These are phyloP conservation scores for Drosophila testacea DNA, from an alignment of 2,888 invertebrate species.

Conservation along the genomic window DNA sequence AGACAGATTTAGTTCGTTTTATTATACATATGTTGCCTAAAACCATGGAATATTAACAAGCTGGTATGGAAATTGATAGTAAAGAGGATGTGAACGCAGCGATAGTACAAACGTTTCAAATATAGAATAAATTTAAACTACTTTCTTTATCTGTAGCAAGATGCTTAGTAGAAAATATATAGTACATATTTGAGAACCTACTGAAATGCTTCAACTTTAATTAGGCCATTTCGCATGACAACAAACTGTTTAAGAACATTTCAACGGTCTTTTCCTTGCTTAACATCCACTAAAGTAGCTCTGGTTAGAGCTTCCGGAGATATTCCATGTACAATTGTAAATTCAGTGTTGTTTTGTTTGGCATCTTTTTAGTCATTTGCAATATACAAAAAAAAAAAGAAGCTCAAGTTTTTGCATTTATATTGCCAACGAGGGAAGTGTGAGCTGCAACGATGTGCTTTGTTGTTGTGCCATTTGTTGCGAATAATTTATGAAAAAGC, in stretches of 20 bases:
- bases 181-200: not conserved
- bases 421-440: constrained; percentile 17
- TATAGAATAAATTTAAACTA: too few species aligned
- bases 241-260: constrained; percentile 11
- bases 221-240: not conserved
- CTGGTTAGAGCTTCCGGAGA: constrained; percentile 17
- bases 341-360: constrained; percentile 18
- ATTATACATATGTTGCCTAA: not conserved
- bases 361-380: constrained; percentile 6
- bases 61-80: not conserved
- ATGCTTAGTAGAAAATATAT: not conserved
- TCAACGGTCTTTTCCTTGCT: not conserved
- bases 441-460: constrained; percentile 1
- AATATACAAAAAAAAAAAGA: constrained; percentile 7
- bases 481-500: constrained; percentile 71
- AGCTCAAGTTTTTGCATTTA: constrained; percentile 30
- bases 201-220: constrained; percentile 4
- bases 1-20: not conserved
- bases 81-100: not conserved
- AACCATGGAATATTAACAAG: not conserved
- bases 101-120: too few species aligned
- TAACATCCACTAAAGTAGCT: constrained; percentile 13
- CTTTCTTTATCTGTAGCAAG: not conserved
- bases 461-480: constrained; percentile 57
- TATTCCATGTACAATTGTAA: not conserved